These are phyloP conservation scores for Rynchops niger DNA, from an alignment of 2,113 vertebrate genomes.

Conservation along the genomic window DNA sequence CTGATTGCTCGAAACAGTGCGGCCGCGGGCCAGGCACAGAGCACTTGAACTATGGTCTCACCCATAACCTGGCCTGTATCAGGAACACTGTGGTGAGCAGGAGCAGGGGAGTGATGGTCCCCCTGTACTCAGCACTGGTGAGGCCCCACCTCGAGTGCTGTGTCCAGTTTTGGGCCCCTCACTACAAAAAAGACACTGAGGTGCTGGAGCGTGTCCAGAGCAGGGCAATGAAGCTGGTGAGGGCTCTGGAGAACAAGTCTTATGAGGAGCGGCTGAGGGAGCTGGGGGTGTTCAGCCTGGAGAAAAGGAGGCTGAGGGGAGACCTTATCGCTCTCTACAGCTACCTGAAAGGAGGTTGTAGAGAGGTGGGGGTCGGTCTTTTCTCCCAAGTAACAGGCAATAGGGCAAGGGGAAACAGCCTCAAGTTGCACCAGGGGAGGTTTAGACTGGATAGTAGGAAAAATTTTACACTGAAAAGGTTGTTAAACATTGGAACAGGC, in stretches of 20 bases:
- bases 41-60: accelerated
- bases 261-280: background rate
- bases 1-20: accelerated
- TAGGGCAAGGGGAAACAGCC: background rate
- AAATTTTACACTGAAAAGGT: background rate
- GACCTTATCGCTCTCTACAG: background rate
- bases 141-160: background rate
- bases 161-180: background rate
- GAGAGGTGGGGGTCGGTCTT: background rate
- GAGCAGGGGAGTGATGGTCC: background rate
- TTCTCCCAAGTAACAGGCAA: background rate
- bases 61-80: background rate
- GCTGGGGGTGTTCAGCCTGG: background rate
- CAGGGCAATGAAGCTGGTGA: background rate
- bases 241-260: background rate
- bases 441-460: background rate
- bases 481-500: background rate
- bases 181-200: background rate
- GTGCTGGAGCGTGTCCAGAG: background rate
- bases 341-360: background rate
- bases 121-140: background rate
- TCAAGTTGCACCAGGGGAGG: background rate
- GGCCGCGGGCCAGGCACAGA: too few species aligned
- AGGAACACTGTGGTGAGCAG: background rate
- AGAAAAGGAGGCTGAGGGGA: background rate